Conservation (phyloP, 2,797 vertebrate genomes). For the Antennarius maculatus region DNA sequence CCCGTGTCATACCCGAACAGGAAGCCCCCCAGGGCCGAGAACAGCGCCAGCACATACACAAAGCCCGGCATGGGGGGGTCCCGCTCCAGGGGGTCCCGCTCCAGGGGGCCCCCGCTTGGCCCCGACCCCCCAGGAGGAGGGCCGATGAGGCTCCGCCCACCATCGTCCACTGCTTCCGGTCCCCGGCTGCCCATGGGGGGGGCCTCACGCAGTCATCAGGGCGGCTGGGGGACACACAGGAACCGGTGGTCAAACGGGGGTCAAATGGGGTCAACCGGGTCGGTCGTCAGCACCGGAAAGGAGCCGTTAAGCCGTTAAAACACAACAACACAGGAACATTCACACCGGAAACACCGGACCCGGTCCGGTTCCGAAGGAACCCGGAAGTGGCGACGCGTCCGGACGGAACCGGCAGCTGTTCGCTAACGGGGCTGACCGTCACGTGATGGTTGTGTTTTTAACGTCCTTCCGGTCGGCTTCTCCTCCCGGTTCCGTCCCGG, state of each 20-base stretch:
- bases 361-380: too few species aligned
- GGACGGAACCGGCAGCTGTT: too few species aligned
- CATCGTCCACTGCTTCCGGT: slow-evolving; percentile 70
- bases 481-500: too few species aligned
- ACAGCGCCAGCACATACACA: slow-evolving; percentile 86
- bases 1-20: slow-evolving; percentile 98
- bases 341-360: too few species aligned
- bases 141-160: slow-evolving; percentile 79
- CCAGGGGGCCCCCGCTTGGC: slow-evolving; percentile 18
- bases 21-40: slow-evolving; percentile 94
- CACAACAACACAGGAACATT: too few species aligned
- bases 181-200: slow-evolving; percentile 82
- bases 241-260: neutral
- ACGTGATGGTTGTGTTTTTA: too few species aligned
- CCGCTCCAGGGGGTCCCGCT: slow-evolving; percentile 70
- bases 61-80: slow-evolving; percentile 78
- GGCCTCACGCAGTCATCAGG: slow-evolving; percentile 81
- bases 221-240: slow-evolving; percentile 29
- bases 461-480: too few species aligned
- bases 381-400: too few species aligned
- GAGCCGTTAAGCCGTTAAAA: too few species aligned
- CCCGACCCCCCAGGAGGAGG: slow-evolving; percentile 42
- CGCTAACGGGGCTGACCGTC: too few species aligned
- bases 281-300: too few species aligned
- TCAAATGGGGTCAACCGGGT: too few species aligned